Conservation (phyloP, 1,140 invertebrate genomes). For the Plutomurus gul region DNA sequence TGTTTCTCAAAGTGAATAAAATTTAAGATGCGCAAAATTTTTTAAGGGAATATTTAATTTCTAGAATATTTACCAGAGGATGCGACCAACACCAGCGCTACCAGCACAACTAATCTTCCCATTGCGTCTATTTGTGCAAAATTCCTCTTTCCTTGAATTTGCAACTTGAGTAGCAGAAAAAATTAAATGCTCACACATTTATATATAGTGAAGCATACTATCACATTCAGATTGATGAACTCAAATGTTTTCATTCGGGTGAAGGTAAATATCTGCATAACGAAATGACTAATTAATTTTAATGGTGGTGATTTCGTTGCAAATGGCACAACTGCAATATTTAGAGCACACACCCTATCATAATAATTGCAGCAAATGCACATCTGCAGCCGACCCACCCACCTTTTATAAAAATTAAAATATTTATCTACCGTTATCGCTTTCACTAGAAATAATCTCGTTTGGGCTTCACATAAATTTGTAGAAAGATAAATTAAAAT, state of each 20-base stretch:
- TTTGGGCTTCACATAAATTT: no score
- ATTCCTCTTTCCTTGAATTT: neutral
- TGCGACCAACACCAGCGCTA: neutral
- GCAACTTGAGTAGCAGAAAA: neutral
- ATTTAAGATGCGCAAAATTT: neutral
- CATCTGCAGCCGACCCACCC: no score
- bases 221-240: neutral
- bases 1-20: neutral
- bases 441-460: no score
- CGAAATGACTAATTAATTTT: constrained; percentile 1
- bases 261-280: neutral
- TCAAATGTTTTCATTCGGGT: neutral
- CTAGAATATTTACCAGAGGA: neutral
- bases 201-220: neutral
- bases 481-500: no score
- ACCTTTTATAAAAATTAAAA: no score
- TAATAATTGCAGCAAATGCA: no score
- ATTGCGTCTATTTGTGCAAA: neutral
- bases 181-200: neutral
- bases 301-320: neutral
- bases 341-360: no score
- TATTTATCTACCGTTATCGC: no score
- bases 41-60: neutral
- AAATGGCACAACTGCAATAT: neutral
- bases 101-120: neutral